phyloP scores from a whole-genome alignment of 2,113 vertebrate species.

The Tupaia chinensis region DNA sequence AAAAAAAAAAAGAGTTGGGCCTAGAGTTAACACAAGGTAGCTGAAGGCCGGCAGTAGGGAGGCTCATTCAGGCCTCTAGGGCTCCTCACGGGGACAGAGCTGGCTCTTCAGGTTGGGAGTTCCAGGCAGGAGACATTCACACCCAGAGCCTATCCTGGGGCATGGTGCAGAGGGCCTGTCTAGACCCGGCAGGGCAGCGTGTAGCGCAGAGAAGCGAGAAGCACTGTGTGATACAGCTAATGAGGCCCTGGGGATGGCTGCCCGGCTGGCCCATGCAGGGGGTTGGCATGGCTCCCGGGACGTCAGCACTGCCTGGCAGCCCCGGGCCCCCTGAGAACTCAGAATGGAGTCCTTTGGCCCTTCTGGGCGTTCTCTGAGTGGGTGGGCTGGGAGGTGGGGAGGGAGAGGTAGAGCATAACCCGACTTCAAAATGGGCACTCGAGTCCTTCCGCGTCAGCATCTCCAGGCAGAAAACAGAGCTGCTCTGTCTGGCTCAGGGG shows the following conservation, averaged over 20 bases:
- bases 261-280: not conserved
- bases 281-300: slow-evolving; percentile 73
- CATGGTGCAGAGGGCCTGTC: not conserved
- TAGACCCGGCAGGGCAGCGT: not conserved
- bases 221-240: slow-evolving; percentile 44
- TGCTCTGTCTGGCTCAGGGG: not conserved
- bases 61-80: not conserved
- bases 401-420: not conserved
- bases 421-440: not conserved
- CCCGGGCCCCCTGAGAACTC: not conserved
- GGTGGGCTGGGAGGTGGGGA: too few species aligned
- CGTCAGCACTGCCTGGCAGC: slow-evolving; percentile 61
- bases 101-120: not conserved
- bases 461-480: not conserved
- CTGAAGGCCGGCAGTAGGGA: not conserved
- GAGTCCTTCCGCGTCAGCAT: not conserved
- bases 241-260: slow-evolving; percentile 60
- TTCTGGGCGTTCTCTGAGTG: not conserved
- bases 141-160: not conserved
- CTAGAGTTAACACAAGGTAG: not conserved
- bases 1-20: too few species aligned
- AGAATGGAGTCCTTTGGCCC: not conserved
- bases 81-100: not conserved
- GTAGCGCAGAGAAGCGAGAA: not conserved
- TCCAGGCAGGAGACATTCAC: not conserved